Evolutionary conservation across 2,113 vertebrate species (phyloP), one percentile per base, ranked within the genome.

Genomic region (Perca schrenkii): DNA sequence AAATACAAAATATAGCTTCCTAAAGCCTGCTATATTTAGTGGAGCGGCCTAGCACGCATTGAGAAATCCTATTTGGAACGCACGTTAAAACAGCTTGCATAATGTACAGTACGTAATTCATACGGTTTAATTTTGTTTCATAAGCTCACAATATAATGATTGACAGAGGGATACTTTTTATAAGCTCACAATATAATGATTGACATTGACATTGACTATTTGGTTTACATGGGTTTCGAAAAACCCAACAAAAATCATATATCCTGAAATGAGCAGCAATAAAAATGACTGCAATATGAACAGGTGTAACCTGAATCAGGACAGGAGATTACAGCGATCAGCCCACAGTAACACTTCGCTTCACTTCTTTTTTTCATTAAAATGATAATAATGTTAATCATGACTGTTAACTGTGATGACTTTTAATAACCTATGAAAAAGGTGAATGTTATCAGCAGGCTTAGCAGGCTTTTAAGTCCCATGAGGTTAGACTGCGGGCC

Each of bases 21-120:
- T 7, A 49, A 66, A 68, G 57, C 28, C 16, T 36, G 49, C 70
- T 90, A 84, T 88, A 78, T 88, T 87, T 87, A 88, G 77, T 11
- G n/a, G 6, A 1, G n/a, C 2, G 1, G 60, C 25, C 84, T 19
- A 17, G 31, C 25, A 71, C 79, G 77, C 22, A 15, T 64, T 1
- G 7, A 79, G 62, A 84, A 87, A 91, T 90, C 84, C 83, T 77
- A 73, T 84, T 91, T 80, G 25, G 36, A 77, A 21, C 1, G 21
- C 73, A 86, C 2, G 8, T 53, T 46, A 50, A 47, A 46, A 73
- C 56, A 31, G 50, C 54, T 91, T 89, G 78, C 69, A 53, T 84
- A 88, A 88, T 11, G 22, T 16, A 28, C 3, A 21, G 6, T 11
- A 17, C 16, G 4, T 47, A 58, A 53, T 47, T 36, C 1, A 46